Conservation (phyloP, 2,113 vertebrate genomes). For the Tragelaphus imberbis region DNA sequence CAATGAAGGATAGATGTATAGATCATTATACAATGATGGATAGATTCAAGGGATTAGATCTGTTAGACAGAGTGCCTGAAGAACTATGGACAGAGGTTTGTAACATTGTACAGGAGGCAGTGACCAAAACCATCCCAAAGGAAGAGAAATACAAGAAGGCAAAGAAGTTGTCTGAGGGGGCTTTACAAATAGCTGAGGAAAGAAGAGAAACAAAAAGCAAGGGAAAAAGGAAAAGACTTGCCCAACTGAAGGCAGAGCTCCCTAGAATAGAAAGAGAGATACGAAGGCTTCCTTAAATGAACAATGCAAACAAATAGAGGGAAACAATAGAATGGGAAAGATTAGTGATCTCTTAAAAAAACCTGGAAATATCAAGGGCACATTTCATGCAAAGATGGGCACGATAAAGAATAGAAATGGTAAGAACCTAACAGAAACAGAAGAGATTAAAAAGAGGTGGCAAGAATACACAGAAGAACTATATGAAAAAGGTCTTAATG, state of each 20-base stretch:
- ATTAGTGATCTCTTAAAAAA: background rate
- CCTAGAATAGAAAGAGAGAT: background rate
- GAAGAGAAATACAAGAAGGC: background rate
- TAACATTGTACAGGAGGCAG: background rate
- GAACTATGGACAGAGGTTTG: background rate
- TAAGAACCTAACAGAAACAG: background rate
- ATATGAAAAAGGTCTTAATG: background rate
- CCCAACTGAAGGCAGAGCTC: background rate
- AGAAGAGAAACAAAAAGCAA: background rate
- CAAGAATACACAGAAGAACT: background rate
- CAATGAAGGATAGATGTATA: no score
- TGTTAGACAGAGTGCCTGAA: background rate
- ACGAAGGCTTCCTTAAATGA: background rate
- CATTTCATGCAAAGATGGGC: background rate
- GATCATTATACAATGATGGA: no score
- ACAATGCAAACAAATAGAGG: background rate
- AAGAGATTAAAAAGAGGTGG: background rate
- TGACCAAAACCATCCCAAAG: background rate
- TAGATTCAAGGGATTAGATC: background rate
- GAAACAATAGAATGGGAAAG: background rate
- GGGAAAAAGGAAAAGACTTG: background rate
- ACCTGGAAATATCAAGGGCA: background rate
- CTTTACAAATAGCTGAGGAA: background rate
- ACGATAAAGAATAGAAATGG: background rate
- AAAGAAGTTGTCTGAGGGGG: background rate